Conservation (phyloP, 64 coral and sea anemone species). For the Stichodactyla helianthus region DNA sequence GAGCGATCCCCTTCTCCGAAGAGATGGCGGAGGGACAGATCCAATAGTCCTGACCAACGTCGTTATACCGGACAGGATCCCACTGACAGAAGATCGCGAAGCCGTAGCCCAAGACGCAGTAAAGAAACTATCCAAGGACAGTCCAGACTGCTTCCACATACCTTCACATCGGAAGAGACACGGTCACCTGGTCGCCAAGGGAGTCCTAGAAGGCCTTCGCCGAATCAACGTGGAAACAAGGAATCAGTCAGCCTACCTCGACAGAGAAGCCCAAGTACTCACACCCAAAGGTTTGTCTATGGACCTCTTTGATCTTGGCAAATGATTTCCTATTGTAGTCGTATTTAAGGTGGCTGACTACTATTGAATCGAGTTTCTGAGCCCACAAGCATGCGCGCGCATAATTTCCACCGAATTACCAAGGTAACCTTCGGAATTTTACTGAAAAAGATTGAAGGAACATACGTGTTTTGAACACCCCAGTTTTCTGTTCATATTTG, state of each 20-base stretch:
- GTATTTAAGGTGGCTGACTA: too few relatives aligned
- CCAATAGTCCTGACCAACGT: not conserved
- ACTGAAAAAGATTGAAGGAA: too few relatives aligned
- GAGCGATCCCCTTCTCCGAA: slow-evolving; percentile 14
- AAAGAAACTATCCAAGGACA: not conserved
- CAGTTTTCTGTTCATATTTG: too few relatives aligned
- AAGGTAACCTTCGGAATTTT: too few relatives aligned
- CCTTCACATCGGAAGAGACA: not conserved
- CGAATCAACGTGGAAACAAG: not conserved
- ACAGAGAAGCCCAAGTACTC: not conserved
- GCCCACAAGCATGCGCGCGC: too few relatives aligned
- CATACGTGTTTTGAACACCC: too few relatives aligned
- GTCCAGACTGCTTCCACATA: not conserved
- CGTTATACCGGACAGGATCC: not conserved
- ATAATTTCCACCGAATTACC: too few relatives aligned
- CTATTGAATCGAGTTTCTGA: too few relatives aligned
- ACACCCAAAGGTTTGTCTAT: not conserved
- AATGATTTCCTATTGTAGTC: too few relatives aligned
- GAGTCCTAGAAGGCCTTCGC: not conserved
- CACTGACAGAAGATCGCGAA: not conserved
- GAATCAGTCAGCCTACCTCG: not conserved
- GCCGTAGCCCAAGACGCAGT: not conserved
- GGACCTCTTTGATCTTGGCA: not conserved
- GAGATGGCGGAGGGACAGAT: not conserved
- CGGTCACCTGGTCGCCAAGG: not conserved